phyloP scores from a whole-genome alignment of 2,888 invertebrate genomes.

The Blera fallax region DNA sequence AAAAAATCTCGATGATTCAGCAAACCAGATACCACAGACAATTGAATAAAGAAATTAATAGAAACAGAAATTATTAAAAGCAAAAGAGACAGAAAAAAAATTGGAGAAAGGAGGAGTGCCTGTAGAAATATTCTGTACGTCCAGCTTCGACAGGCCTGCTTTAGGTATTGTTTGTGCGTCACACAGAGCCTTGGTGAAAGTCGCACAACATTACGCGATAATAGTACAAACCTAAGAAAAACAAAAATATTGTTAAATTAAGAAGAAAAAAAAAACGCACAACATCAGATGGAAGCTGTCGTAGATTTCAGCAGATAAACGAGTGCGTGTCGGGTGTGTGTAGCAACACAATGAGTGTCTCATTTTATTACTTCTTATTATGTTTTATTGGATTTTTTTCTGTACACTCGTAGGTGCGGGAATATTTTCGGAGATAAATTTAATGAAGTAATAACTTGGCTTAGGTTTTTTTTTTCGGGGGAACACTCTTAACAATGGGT shows the following conservation, averaged over 20 bases:
- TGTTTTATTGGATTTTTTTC: background rate
- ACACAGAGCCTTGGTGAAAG: slow-evolving; percentile 37
- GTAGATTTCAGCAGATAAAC: background rate
- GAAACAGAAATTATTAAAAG: background rate
- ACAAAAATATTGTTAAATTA: slow-evolving; percentile 6
- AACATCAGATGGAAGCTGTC: background rate
- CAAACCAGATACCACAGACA: slow-evolving; percentile 23
- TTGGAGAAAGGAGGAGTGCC: slow-evolving; percentile 6
- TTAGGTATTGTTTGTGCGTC: background rate
- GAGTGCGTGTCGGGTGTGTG: background rate
- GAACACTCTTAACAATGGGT: background rate
- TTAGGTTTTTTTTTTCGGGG: background rate
- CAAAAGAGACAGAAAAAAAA: background rate
- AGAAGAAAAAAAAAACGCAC: background rate
- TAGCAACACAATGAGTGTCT: background rate
- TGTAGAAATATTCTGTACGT: background rate
- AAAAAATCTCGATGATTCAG: slow-evolving; percentile 22
- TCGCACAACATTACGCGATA: slow-evolving; percentile 25
- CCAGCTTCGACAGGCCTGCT: background rate
- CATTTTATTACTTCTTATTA: slow-evolving; percentile 12
- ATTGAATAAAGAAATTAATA: slow-evolving; percentile 27
- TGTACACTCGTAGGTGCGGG: background rate
- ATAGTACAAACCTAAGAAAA: slow-evolving; percentile 1
- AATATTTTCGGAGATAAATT: background rate
- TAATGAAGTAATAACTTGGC: background rate